These are phyloP conservation scores for Tricholauxania praeusta DNA, from an alignment of 2,888 invertebrate genomes.

Conservation along the genomic window DNA sequence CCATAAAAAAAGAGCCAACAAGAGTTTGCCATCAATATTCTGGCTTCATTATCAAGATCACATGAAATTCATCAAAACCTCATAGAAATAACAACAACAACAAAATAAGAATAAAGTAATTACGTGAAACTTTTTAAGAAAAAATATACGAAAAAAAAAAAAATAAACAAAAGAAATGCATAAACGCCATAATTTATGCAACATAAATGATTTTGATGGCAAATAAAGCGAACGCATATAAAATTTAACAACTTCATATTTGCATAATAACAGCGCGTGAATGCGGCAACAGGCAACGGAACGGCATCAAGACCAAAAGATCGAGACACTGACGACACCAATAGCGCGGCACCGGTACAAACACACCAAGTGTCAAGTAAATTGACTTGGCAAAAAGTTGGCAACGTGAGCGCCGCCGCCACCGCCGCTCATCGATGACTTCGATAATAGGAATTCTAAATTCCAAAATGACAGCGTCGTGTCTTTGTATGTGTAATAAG, in stretches of 20 bases:
- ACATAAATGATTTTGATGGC: conserved; percentile 55
- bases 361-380: too few species aligned
- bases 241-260: conserved; percentile 62
- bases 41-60: conserved; percentile 36
- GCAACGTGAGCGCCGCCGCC: too few species aligned
- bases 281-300: conserved; percentile 46
- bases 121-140: conserved; percentile 25
- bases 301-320: conserved; percentile 37
- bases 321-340: conserved; percentile 3
- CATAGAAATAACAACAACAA: conserved; percentile 46
- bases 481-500: too few species aligned
- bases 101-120: conserved; percentile 48
- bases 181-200: conserved; percentile 61
- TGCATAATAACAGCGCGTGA: conserved; percentile 61
- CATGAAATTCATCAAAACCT: conserved; percentile 13
- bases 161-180: conserved; percentile 9
- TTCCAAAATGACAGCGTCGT: too few species aligned
- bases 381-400: too few species aligned
- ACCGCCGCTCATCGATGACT: neutral
- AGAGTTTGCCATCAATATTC: conserved; percentile 31
- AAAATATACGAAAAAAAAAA: conserved; percentile 7
- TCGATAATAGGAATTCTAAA: neutral
- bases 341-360: too few species aligned
- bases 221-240: conserved; percentile 48
- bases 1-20: neutral